Conservation (phyloP, 2,888 invertebrate genomes). For the Drosophila subquinaria region DNA sequence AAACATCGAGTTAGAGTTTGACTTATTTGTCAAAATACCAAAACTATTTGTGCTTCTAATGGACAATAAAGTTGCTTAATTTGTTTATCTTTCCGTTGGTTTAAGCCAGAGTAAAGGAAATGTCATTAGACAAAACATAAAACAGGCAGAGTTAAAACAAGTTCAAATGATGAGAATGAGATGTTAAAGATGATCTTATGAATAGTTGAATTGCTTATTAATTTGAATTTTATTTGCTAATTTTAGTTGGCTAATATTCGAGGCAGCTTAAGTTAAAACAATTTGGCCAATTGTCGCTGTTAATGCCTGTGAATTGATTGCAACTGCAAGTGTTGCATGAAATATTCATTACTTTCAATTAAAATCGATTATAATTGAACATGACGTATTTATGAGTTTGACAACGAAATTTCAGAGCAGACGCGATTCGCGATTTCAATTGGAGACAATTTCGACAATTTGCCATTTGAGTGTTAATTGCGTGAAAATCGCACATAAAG, state of each 20-base stretch:
- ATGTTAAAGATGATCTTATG: not conserved
- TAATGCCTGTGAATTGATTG: slow-evolving; percentile 7
- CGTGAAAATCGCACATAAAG: slow-evolving; percentile 44
- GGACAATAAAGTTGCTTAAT: slow-evolving; percentile 43
- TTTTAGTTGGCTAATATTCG: slow-evolving; percentile 7
- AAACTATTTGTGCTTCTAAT: slow-evolving; percentile 53
- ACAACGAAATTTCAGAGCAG: slow-evolving; percentile 47
- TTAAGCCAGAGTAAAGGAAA: slow-evolving; percentile 2
- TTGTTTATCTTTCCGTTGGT: slow-evolving; percentile 35
- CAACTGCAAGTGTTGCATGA: slow-evolving; percentile 14
- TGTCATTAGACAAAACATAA: slow-evolving; percentile 17
- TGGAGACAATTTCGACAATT: slow-evolving; percentile 24
- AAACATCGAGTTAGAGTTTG: slow-evolving; percentile 1
- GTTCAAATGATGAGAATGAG: not conserved
- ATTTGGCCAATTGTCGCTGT: slow-evolving; percentile 15
- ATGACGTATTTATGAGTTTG: slow-evolving; percentile 82
- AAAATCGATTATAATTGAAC: slow-evolving; percentile 72
- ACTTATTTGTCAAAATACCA: slow-evolving; percentile 24
- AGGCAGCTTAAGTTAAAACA: slow-evolving; percentile 3
- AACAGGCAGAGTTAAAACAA: not conserved
- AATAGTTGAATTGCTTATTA: not conserved
- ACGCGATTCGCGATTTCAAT: slow-evolving; percentile 20
- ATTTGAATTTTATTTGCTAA: not conserved
- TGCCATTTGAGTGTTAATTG: slow-evolving; percentile 36
- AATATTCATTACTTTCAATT: slow-evolving; percentile 77